Evolutionary conservation across 2,113 vertebrate genomes (phyloP), one percentile per base, ranked within the genome.

Genomic region (Pangasianodon hypophthalmus): DNA sequence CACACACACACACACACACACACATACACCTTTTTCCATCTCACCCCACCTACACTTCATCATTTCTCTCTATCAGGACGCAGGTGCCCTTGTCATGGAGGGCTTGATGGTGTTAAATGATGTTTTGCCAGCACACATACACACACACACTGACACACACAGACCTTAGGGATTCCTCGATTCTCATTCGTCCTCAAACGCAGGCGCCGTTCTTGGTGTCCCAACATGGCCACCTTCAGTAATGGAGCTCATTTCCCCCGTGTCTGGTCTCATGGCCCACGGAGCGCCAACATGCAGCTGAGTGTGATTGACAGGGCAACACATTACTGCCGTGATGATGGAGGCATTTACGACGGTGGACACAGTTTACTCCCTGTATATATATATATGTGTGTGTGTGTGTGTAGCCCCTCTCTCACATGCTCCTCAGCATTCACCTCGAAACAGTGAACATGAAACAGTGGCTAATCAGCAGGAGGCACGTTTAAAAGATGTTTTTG

Each of bases 171-270:
- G 82, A 84, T 84, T 46, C 64, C 79, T 84, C 79, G 44, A 71
- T 85, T 91, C 90, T 84, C 88, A 82, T 82, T 89, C 87, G 90
- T 91, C 84, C 85, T 75, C 46, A 92, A 37, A 89, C 88, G 77
- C 86, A 64, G 56, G 82, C 37, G 58, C 90, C 84, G 79, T 84
- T 87, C 62, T 89, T 82, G 62, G 86, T 77, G 52, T 50, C 75
- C 64, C 77, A 85, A 73, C 81, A 85, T 86, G 85, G 60, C 64
- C 75, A 37, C 81, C 46, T 85, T 14, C 85, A 24, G 82, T 91
- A 90, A 91, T 86, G 82, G 89, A 91, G 90, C 89, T 91, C 89
- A 83, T 91, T 89, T 90, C 88, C 87, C 84, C 82, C 7, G 64
- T 64, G 87, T 86, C 67, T 77, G 60, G 83, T 77, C 85, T 52